A percentile compares a stretch with the other conserved stretches of the same genome.
These are phyloP conservation scores for Grallaria varia DNA, from an alignment of 2,113 vertebrate species.

Conservation along the genomic window DNA sequence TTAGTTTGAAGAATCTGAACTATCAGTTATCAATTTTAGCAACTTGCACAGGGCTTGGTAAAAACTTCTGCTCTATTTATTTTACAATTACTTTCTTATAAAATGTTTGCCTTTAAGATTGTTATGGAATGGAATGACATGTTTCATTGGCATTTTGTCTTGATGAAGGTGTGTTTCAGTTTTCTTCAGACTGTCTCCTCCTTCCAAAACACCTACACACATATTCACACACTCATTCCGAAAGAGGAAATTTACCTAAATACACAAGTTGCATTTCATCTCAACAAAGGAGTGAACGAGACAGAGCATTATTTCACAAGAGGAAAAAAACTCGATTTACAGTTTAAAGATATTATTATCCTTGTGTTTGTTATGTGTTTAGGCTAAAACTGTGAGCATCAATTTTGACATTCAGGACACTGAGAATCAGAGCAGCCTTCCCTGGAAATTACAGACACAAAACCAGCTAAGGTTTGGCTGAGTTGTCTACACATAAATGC, in stretches of 20 bases:
- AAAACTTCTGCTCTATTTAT: background rate
- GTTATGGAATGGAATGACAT: background rate
- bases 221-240: background rate
- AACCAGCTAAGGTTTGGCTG: accelerated
- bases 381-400: background rate
- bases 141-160: background rate
- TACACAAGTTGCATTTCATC: background rate
- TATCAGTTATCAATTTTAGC: background rate
- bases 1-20: background rate
- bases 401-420: background rate
- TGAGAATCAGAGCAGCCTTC: background rate
- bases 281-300: background rate
- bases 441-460: background rate
- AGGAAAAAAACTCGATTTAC: background rate
- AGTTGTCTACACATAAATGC: accelerated
- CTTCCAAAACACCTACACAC: background rate
- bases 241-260: background rate
- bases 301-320: background rate
- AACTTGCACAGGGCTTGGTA: background rate
- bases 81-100: background rate
- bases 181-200: background rate
- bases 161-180: background rate
- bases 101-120: background rate
- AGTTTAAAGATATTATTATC: background rate
- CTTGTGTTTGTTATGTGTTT: background rate